Percentiles rank a stretch among this genome's conserved stretches.
Conservation (phyloP, 2,888 invertebrate genomes). For the Agrochola macilenta region DNA sequence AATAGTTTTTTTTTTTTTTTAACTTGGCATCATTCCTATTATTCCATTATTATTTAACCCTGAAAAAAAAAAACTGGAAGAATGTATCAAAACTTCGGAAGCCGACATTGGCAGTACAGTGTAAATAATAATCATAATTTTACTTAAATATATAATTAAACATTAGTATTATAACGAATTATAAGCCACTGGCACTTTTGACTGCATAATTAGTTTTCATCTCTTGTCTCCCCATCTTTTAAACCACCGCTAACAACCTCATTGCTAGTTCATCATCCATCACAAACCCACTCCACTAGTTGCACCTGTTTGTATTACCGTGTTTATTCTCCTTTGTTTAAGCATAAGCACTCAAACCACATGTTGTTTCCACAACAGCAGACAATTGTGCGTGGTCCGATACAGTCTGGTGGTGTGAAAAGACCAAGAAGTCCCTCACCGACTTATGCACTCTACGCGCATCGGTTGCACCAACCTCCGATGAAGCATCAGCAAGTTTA, state of each 20-base stretch:
- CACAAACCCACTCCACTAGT: conserved; percentile 44
- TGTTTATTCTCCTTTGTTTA: conserved; percentile 69
- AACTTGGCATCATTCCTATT: too few species aligned
- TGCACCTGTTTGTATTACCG: conserved; percentile 64
- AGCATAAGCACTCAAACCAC: conserved; percentile 78
- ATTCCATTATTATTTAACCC: too few species aligned
- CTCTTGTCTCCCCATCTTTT: background rate
- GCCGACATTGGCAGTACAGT: background rate
- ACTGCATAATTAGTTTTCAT: background rate
- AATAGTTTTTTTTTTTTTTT: too few species aligned
- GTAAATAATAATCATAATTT: background rate
- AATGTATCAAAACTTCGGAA: background rate
- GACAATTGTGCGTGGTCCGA: conserved; percentile 85
- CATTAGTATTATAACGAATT: background rate
- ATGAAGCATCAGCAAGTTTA: conserved; percentile 89
- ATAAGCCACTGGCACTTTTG: background rate
- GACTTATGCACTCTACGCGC: conserved; percentile 86
- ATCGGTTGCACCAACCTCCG: conserved; percentile 83
- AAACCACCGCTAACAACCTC: conserved; percentile 15
- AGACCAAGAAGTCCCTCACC: conserved; percentile 91
- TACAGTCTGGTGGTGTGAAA: conserved; percentile 86
- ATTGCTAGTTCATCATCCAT: conserved; percentile 26
- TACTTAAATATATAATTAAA: background rate
- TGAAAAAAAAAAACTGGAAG: background rate
- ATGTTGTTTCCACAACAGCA: conserved; percentile 81